phyloP scores from a whole-genome alignment of 1,140 invertebrate genomes.

The Bombus superbus region DNA sequence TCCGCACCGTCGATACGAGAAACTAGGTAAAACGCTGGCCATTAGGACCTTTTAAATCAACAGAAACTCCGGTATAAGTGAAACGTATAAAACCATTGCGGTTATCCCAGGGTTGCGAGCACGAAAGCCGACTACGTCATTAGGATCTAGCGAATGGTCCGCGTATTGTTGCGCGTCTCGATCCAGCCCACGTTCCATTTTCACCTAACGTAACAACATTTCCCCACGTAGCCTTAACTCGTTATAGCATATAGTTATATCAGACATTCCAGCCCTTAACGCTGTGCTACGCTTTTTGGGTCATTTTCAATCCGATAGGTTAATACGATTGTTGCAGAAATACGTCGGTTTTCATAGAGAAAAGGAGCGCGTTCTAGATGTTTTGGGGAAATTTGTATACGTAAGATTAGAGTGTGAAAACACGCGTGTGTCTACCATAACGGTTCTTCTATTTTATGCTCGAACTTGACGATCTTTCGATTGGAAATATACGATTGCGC shows the following conservation, averaged over 20 bases:
- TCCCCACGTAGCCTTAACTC: slow-evolving; percentile 21
- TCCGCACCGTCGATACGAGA: slow-evolving; percentile 10
- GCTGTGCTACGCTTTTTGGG: neutral
- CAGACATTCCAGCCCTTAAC: neutral
- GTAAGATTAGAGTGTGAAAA: no score
- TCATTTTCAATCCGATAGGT: neutral
- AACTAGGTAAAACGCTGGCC: neutral
- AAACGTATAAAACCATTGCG: slow-evolving; percentile 69
- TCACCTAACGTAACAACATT: slow-evolving; percentile 48
- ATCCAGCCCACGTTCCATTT: slow-evolving; percentile 51
- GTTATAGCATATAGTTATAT: neutral
- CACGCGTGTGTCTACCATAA: no score
- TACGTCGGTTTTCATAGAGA: neutral
- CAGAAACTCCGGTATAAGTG: slow-evolving; percentile 57
- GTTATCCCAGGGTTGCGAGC: slow-evolving; percentile 52
- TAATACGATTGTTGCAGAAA: neutral
- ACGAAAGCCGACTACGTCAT: slow-evolving; percentile 65
- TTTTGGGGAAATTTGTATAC: no score
- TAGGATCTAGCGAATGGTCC: slow-evolving; percentile 61
- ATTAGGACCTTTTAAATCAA: slow-evolving; percentile 48
- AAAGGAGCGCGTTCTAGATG: no score
- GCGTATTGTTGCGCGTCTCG: slow-evolving; percentile 55
- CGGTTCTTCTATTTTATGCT: neutral
- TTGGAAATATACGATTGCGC: no score
- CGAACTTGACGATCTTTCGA: neutral